A percentile compares a stretch with the other conserved stretches of the same genome.
Conservation (phyloP, 2,797 vertebrate genomes). For the Morelia viridis region DNA sequence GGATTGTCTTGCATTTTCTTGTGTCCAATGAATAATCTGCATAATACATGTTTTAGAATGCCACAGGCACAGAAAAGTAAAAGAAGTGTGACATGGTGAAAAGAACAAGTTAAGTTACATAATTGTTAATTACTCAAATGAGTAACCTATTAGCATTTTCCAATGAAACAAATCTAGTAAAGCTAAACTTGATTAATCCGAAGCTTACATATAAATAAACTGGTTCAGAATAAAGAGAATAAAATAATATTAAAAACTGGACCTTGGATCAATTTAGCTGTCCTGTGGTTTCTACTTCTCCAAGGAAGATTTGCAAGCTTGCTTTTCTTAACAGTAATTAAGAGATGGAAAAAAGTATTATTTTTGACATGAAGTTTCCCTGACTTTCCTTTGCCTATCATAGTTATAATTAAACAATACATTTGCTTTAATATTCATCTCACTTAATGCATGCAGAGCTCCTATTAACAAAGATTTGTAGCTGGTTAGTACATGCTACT, state of each 20-base stretch:
- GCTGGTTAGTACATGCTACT: background rate
- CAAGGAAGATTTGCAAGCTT: background rate
- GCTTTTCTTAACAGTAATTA: background rate
- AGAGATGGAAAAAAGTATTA: background rate
- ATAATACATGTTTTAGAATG: background rate
- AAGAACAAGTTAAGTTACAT: background rate
- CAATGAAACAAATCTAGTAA: background rate
- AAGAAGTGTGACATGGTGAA: background rate
- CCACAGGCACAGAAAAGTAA: background rate
- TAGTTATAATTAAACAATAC: background rate
- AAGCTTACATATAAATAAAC: background rate
- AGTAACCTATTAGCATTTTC: background rate
- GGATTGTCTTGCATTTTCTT: conserved; percentile 34
- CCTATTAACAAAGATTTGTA: background rate
- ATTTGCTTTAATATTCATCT: background rate
- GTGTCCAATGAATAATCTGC: background rate
- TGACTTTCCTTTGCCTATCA: background rate
- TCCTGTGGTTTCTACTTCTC: background rate
- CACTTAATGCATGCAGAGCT: background rate
- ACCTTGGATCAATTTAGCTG: background rate
- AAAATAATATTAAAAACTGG: background rate
- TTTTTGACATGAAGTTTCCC: background rate
- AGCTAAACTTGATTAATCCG: rapidly evolving
- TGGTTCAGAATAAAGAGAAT: background rate
- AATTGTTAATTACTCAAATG: background rate